Conservation (phyloP, 2,113 vertebrate species). For the Clarias gariepinus region DNA sequence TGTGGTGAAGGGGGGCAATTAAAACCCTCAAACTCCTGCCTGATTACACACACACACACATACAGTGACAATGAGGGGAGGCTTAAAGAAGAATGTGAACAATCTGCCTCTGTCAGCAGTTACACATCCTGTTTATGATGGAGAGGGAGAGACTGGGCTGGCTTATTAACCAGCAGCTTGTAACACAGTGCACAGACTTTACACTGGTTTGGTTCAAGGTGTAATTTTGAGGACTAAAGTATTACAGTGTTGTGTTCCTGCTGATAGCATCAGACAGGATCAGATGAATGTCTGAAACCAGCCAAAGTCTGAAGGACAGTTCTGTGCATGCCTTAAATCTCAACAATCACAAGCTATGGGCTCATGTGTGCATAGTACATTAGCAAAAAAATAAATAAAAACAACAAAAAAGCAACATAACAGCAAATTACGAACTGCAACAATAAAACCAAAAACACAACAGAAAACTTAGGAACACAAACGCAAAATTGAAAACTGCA, state of each 20-base stretch:
- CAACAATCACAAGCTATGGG: too few species aligned
- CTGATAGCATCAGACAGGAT: background rate
- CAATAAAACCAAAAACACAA: background rate
- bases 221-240: background rate
- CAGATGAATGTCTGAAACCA: too few species aligned
- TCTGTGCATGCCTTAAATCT: too few species aligned
- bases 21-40: conserved; percentile 58
- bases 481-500: background rate
- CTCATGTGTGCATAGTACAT: too few species aligned
- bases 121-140: conserved; percentile 55
- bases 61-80: conserved; percentile 58
- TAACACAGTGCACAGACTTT: background rate
- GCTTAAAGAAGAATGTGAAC: conserved; percentile 58
- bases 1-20: conserved; percentile 46
- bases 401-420: background rate
- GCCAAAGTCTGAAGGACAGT: too few species aligned
- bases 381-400: too few species aligned
- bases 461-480: background rate
- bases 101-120: conserved; percentile 64
- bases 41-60: conserved; percentile 65
- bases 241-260: background rate
- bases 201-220: background rate
- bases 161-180: background rate
- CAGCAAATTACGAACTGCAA: too few species aligned
- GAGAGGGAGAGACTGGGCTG: conserved; percentile 22